Percentiles rank a stretch among this genome's conserved stretches.
Conservation (phyloP, 2,888 invertebrate genomes). For the Andrena minutula region DNA sequence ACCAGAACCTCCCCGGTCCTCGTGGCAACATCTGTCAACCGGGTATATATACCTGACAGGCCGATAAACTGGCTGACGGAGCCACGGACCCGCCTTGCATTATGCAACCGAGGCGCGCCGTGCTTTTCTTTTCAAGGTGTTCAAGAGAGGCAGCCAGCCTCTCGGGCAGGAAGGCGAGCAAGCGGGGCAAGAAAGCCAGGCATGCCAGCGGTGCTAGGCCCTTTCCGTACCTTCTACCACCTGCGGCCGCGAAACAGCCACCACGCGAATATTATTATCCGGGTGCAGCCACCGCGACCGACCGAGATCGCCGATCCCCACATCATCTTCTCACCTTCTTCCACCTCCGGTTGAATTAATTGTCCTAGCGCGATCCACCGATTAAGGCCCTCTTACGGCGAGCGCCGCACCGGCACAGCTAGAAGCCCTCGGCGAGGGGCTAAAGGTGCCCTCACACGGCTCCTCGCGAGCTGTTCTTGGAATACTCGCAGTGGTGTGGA, state of each 20-base stretch:
- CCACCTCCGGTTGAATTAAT: slow-evolving; percentile 55
- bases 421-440: not conserved
- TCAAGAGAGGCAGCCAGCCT: slow-evolving; percentile 34
- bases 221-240: slow-evolving; percentile 53
- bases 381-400: slow-evolving; percentile 39
- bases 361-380: slow-evolving; percentile 47
- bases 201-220: slow-evolving; percentile 22
- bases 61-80: slow-evolving; percentile 76
- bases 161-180: slow-evolving; percentile 16
- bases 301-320: slow-evolving; percentile 44
- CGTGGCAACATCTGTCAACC: slow-evolving; percentile 75
- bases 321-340: slow-evolving; percentile 45
- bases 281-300: slow-evolving; percentile 62
- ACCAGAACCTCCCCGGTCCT: slow-evolving; percentile 49
- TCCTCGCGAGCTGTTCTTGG: not conserved
- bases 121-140: slow-evolving; percentile 66
- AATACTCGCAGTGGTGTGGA: too few relatives aligned
- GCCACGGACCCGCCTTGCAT: slow-evolving; percentile 71
- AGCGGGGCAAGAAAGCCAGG: slow-evolving; percentile 20
- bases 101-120: slow-evolving; percentile 69
- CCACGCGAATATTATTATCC: slow-evolving; percentile 66
- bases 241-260: slow-evolving; percentile 56
- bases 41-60: slow-evolving; percentile 67
- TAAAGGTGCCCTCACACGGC: slow-evolving; percentile 21
- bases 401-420: not conserved